A percentile compares a stretch with the other conserved stretches of the same genome.
phyloP scores from a whole-genome alignment of 2,888 invertebrate species.

The Amorpha juglandis region DNA sequence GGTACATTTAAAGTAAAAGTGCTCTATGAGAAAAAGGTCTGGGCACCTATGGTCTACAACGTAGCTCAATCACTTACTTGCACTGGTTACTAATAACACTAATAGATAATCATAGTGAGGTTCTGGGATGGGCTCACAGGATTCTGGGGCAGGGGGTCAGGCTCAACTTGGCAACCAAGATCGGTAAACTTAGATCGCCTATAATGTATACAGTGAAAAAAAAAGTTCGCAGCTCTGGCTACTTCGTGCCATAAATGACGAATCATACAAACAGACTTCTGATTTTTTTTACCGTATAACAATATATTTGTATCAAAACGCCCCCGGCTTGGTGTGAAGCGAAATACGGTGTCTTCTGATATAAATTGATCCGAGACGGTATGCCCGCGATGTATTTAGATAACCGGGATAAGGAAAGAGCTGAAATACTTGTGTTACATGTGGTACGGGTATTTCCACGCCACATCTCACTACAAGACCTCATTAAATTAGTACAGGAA shows the following conservation, averaged over 20 bases:
- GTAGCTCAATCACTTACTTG: too few species aligned
- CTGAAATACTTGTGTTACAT: neutral
- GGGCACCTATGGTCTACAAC: too few species aligned
- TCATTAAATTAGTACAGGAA: neutral
- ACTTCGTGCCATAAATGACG: neutral
- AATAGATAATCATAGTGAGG: too few species aligned
- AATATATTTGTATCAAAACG: slow-evolving; percentile 1
- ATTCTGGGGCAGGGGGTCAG: too few species aligned
- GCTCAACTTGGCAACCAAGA: too few species aligned
- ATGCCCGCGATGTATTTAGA: slow-evolving; percentile 39
- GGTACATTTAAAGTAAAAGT: too few species aligned
- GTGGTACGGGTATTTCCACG: neutral
- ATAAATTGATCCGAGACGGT: slow-evolving; percentile 31
- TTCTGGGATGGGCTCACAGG: too few species aligned
- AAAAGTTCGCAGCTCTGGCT: too few species aligned
- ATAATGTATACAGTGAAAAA: too few species aligned
- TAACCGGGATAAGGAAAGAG: slow-evolving; percentile 38
- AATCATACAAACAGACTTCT: neutral
- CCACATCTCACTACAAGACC: neutral
- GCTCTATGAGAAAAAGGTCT: too few species aligned
- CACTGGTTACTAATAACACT: too few species aligned
- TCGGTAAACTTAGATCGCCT: too few species aligned
- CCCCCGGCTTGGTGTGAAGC: slow-evolving; percentile 10
- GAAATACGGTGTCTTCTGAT: slow-evolving; percentile 6
- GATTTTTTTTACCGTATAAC: neutral